phyloP scores from a whole-genome alignment of 2,113 vertebrate genomes.

The Lichenostomus cassidix region DNA sequence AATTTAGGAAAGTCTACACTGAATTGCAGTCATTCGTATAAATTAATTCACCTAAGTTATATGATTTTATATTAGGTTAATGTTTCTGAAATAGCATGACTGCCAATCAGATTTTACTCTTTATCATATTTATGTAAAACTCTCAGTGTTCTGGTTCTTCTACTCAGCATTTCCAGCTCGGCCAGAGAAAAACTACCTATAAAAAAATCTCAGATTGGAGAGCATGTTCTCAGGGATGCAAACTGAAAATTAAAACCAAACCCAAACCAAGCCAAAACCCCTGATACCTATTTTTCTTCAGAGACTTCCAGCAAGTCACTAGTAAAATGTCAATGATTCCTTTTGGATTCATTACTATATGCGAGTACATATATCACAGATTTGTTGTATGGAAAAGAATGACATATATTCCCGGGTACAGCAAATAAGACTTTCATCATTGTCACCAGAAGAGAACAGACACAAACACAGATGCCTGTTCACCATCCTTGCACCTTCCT shows the following conservation, averaged over 20 bases:
- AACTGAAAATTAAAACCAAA: conserved; percentile 14
- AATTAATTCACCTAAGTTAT: background rate
- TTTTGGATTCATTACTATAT: conserved; percentile 35
- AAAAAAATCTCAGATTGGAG: background rate
- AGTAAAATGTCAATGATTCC: conserved; percentile 27
- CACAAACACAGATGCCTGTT: background rate
- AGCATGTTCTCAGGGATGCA: background rate
- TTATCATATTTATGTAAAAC: background rate
- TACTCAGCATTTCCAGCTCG: background rate
- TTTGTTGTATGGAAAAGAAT: conserved; percentile 3
- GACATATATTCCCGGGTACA: background rate
- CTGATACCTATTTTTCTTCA: conserved; percentile 11
- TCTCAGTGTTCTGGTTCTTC: conserved; percentile 6
- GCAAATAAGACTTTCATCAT: conserved; percentile 7
- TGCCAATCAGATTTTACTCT: background rate
- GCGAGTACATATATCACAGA: conserved; percentile 1
- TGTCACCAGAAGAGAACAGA: conserved; percentile 13
- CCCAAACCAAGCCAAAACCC: background rate
- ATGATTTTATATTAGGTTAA: background rate
- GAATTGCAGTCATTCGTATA: background rate
- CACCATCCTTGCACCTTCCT: background rate
- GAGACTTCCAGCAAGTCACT: conserved; percentile 25
- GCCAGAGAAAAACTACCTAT: background rate
- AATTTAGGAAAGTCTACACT: background rate
- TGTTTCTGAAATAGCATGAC: background rate